These are phyloP conservation scores for silkworm (Bombyx mori) DNA, from an alignment of 1,140 invertebrate species.

Conservation along the genomic window DNA sequence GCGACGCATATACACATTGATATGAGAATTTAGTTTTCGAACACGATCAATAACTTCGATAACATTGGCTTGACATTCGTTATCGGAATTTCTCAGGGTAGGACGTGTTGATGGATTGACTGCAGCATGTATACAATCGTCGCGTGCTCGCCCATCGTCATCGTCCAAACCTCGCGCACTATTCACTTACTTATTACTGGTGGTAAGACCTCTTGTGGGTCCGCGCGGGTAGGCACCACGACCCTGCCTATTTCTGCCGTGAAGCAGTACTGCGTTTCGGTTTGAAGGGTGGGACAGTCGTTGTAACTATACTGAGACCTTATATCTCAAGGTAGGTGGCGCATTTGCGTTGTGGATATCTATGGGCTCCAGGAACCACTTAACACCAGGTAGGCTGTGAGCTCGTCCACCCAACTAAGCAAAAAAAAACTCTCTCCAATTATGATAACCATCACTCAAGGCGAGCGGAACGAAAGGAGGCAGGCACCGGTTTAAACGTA, in stretches of 20 bases:
- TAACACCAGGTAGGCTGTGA: too few relatives aligned
- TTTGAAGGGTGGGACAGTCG: too few relatives aligned
- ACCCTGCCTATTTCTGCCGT: too few relatives aligned
- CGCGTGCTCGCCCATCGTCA: constrained; percentile 34
- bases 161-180: constrained; percentile 38
- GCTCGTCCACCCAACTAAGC: too few relatives aligned
- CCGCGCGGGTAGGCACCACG: too few relatives aligned
- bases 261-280: too few relatives aligned
- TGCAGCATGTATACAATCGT: constrained; percentile 16
- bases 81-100: constrained; percentile 21
- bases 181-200: constrained; percentile 34
- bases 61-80: constrained; percentile 44
- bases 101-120: constrained; percentile 9
- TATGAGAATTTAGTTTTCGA: constrained; percentile 42
- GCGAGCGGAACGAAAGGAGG: constrained; percentile 68
- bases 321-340: too few relatives aligned
- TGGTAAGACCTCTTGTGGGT: too few relatives aligned
- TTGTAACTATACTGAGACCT: too few relatives aligned
- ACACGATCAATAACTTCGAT: constrained; percentile 57
- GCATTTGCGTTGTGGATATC: too few relatives aligned
- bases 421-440: constrained; percentile 42
- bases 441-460: constrained; percentile 69
- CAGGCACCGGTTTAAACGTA: constrained; percentile 65
- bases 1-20: constrained; percentile 54
- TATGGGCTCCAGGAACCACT: too few relatives aligned